Conservation (phyloP, 2,113 vertebrate species). For the Acanthochromis polyacanthus region DNA sequence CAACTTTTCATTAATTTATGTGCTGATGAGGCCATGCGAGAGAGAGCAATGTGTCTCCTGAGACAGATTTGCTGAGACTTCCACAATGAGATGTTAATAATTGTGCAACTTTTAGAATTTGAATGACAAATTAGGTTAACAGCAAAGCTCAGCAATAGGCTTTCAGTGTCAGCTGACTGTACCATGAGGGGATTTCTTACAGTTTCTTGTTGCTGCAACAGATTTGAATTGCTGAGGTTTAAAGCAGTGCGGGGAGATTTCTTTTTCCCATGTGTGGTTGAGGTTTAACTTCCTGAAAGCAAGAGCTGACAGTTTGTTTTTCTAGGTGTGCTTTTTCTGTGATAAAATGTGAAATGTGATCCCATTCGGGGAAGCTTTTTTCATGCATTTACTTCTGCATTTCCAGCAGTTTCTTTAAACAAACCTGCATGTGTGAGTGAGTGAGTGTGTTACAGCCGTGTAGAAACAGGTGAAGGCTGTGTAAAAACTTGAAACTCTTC, state of each 20-base stretch:
- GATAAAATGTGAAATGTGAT: too few relatives aligned
- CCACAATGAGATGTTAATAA: too few relatives aligned
- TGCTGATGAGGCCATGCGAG: slow-evolving; percentile 43
- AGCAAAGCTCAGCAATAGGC: slow-evolving; percentile 11
- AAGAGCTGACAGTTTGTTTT: background rate
- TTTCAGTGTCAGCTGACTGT: slow-evolving; percentile 42
- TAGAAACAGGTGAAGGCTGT: slow-evolving; percentile 52
- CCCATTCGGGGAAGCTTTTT: background rate
- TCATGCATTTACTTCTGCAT: background rate
- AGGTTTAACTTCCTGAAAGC: background rate
- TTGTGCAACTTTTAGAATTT: too few relatives aligned
- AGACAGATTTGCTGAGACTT: too few relatives aligned
- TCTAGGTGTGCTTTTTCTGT: background rate
- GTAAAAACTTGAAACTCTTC: slow-evolving; percentile 65
- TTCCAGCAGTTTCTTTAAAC: background rate
- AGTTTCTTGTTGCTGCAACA: slow-evolving; percentile 40
- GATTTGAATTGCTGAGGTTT: slow-evolving; percentile 31
- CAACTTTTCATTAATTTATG: slow-evolving; percentile 64
- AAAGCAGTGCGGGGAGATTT: background rate
- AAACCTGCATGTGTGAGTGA: background rate
- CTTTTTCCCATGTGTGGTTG: background rate
- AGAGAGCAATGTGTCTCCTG: too few relatives aligned
- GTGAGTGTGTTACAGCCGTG: slow-evolving; percentile 15
- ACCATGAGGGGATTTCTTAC: slow-evolving; percentile 65
- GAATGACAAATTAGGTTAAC: background rate